phyloP scores from a whole-genome alignment of 2,113 vertebrate genomes.

The Pseudolaguvia tuberculata region DNA sequence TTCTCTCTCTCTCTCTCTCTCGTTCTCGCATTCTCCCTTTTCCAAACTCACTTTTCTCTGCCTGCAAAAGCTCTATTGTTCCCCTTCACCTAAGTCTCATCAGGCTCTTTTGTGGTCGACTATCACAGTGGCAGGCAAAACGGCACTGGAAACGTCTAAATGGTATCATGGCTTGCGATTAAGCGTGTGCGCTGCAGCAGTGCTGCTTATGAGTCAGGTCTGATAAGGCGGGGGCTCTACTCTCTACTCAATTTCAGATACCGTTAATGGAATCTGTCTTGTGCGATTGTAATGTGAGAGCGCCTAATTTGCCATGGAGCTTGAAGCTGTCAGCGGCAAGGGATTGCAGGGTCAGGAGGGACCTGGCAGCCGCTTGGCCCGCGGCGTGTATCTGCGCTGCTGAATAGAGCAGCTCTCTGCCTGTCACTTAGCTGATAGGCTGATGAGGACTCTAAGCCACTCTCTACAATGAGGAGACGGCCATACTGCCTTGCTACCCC shows the following conservation, averaged over 20 bases:
- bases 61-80: constrained; percentile 99
- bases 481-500: constrained; percentile 86
- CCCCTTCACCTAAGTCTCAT: constrained; percentile 98
- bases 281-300: constrained; percentile 99
- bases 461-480: constrained; percentile 93
- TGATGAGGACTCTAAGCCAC: constrained; percentile 99
- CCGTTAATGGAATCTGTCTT: constrained; percentile 99
- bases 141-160: constrained; percentile 99
- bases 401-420: constrained; percentile 99
- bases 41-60: constrained; percentile 98
- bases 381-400: constrained; percentile 99
- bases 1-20: constrained; percentile 20
- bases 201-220: constrained; percentile 99
- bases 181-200: constrained; percentile 63
- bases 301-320: constrained; percentile 99
- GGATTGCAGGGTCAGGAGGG: constrained; percentile 99
- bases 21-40: constrained; percentile 51
- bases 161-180: constrained; percentile 99
- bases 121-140: constrained; percentile 99
- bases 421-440: constrained; percentile 99
- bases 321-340: constrained; percentile 99
- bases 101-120: constrained; percentile 99
- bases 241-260: constrained; percentile 99
- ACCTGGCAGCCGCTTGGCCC: constrained; percentile 99
- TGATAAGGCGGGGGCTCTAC: constrained; percentile 94